Conservation (phyloP, 2,888 invertebrate genomes). For the Drosophila paucipuncta region DNA sequence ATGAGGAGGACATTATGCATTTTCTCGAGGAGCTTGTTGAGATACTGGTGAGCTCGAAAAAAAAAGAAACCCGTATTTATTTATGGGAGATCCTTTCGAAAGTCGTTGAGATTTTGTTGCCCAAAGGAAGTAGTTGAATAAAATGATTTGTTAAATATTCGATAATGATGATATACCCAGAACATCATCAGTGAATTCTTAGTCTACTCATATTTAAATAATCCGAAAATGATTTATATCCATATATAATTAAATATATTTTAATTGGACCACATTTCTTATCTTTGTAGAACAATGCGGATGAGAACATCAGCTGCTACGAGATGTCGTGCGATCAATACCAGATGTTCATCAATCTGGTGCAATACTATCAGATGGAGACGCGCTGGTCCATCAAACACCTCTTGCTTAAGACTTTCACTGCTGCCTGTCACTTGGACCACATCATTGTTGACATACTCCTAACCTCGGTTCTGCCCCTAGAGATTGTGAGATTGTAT, state of each 20-base stretch:
- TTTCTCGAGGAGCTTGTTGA: conserved; percentile 93
- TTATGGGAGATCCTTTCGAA: neutral
- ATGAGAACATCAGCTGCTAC: conserved; percentile 94
- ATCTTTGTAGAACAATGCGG: conserved; percentile 92
- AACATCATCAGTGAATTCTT: neutral
- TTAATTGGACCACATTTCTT: neutral
- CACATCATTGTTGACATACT: conserved; percentile 92
- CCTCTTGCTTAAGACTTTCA: conserved; percentile 93
- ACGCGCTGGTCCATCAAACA: conserved; percentile 94
- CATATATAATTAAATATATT: neutral
- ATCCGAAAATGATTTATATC: neutral
- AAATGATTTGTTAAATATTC: neutral
- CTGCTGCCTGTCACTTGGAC: conserved; percentile 94
- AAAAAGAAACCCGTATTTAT: neutral
- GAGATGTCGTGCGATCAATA: conserved; percentile 94
- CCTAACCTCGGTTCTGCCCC: conserved; percentile 94
- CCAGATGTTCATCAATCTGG: conserved; percentile 92
- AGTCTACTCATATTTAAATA: neutral
- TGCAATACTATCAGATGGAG: conserved; percentile 99
- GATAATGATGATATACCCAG: neutral
- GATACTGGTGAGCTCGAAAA: conserved; percentile 88
- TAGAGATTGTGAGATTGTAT: conserved; percentile 92
- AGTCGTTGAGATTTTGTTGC: neutral
- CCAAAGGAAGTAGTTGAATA: neutral
- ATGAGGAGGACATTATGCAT: conserved; percentile 94